phyloP scores from a whole-genome alignment of 1,140 invertebrate genomes.

The Temnothorax nylanderi region DNA sequence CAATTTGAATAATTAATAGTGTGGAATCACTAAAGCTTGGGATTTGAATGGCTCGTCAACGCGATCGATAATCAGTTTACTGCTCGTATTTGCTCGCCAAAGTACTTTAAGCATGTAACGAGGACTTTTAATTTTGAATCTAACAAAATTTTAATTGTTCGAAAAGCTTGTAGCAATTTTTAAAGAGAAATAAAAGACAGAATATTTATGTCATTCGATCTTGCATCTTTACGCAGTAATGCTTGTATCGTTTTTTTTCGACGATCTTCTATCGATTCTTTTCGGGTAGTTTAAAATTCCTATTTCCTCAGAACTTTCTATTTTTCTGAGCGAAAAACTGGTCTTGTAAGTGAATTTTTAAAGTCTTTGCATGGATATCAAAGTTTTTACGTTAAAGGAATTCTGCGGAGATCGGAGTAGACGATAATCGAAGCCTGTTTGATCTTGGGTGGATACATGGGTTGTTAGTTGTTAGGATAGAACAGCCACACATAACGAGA shows the following conservation, averaged over 20 bases:
- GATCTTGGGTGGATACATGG: background rate
- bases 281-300: background rate
- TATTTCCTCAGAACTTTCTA: background rate
- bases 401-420: background rate
- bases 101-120: background rate
- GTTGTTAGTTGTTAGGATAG: background rate
- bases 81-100: background rate
- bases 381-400: background rate
- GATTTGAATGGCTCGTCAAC: constrained; percentile 26
- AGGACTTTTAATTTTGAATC: background rate
- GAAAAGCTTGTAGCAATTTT: background rate
- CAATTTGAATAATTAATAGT: constrained; percentile 53
- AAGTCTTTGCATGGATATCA: background rate
- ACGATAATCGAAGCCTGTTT: background rate
- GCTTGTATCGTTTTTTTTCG: background rate
- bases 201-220: background rate
- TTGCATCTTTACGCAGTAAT: background rate
- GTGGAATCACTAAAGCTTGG: constrained; percentile 40
- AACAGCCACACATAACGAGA: background rate
- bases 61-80: background rate
- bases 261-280: background rate
- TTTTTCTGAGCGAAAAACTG: background rate
- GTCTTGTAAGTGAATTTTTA: background rate
- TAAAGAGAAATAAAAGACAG: background rate
- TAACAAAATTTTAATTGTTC: background rate